Base-by-base conservation (phyloP, 2,797 vertebrate species). In the Oreonectes daqikongensis region DNA sequence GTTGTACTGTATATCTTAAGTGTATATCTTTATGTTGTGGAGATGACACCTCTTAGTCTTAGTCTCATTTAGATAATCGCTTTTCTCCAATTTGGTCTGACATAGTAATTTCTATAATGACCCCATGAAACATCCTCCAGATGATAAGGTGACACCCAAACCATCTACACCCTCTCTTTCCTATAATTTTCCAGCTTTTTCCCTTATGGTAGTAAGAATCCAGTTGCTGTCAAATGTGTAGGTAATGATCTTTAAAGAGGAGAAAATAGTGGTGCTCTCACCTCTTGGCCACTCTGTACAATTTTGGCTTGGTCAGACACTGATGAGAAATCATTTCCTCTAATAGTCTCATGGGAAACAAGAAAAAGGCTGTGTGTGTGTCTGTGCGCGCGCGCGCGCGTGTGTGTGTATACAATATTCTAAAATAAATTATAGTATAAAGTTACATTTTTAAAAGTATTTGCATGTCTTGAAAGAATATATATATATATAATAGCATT, bases 151-250 rank as follows among this genome's bases (percentile, higher is more conserved):
- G 22, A 74, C 20, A 68, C 57, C 32, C 64, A 77, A 24, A 35
- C 46, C 60, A 72, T 75, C 69, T 18, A 52, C 52, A 50, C 18
- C 67, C 70, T 28, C 53, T 52, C 59, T 71, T 61, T 12, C 26
- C 55, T 64, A 55, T 55, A 40, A 35, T 78, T 60, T 52, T 67
- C 8, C 50, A 26, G 14, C 40, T 66, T 46, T 55, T 38, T 71
- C 28, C 30, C 52, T 59, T 18, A 81, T 57, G 72, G 78, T 77
- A 79, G 84, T 85, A 88, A 81, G 82, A 66, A 85, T 87, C 82
- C 82, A 87, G 86, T 85, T 84, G 86, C 85, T 90, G 87, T 90
- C 89, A 91, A 89, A 88, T 87, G 88, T 85, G 85, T 81, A 86
- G 86, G 84, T 89, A 87, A 91, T 88, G 86, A 85, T 88, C 85